Evolutionary conservation across 2,888 invertebrate genomes (phyloP).

Genomic region (Periphyllus acericola): DNA sequence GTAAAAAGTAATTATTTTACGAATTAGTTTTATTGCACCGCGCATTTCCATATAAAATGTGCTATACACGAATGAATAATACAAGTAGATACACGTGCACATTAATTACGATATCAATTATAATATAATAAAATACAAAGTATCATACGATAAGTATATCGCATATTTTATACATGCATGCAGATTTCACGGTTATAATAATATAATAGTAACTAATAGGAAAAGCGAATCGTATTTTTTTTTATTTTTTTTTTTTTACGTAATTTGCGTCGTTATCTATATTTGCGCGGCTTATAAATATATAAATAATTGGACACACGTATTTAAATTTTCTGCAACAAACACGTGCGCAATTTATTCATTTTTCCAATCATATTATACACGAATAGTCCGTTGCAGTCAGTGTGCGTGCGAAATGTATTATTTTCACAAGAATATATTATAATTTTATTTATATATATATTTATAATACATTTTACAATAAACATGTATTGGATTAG

Average conservation of each 20-base stretch:
- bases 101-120: neutral
- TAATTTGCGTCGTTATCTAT: neutral
- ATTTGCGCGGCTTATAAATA: neutral
- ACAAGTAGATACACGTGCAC: neutral
- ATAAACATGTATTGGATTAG: neutral
- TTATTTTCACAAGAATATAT: neutral
- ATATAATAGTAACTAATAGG: neutral
- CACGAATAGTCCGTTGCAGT: neutral
- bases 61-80: neutral
- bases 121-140: too few relatives aligned
- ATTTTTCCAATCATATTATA: neutral
- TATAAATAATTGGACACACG: neutral
- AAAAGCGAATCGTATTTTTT: neutral
- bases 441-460: neutral
- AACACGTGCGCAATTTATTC: neutral
- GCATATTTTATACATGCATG: neutral
- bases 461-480: too few relatives aligned
- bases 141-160: neutral
- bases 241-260: neutral
- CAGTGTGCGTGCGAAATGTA: neutral
- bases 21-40: neutral
- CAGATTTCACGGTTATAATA: neutral
- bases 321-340: neutral
- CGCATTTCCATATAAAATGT: neutral
- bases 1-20: neutral